Evolutionary conservation across 2,113 vertebrate species (phyloP).

Genomic region (Brachyistius frenatus): DNA sequence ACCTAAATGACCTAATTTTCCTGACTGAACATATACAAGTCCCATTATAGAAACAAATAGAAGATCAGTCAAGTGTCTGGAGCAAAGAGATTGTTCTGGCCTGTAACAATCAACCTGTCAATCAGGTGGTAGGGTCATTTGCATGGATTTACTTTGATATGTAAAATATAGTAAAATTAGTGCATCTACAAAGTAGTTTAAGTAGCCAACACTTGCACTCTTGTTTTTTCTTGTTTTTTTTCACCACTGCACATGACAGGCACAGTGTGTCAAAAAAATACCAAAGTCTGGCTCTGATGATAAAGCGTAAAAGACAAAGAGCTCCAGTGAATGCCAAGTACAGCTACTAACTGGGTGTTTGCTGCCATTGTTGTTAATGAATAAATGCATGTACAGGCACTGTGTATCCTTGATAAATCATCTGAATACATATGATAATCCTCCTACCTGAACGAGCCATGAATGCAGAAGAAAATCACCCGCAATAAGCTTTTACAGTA

Average conservation of each 20-base stretch:
- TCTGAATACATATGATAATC: constrained; percentile 17
- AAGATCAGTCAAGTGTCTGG: constrained; percentile 1
- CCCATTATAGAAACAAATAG: constrained; percentile 15
- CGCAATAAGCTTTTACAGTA: constrained; percentile 18
- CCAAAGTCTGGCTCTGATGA: constrained; percentile 10
- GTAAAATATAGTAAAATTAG: constrained; percentile 11
- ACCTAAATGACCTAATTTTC: too few relatives aligned
- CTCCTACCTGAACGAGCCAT: constrained; percentile 2
- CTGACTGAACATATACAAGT: not conserved
- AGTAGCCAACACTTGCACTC: not conserved
- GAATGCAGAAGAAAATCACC: constrained; percentile 14
- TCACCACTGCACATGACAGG: not conserved
- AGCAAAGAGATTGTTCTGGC: constrained; percentile 7
- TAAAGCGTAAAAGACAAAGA: constrained; percentile 23
- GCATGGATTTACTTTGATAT: constrained; percentile 4
- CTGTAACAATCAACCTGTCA: constrained; percentile 13
- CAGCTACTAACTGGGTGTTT: constrained; percentile 14
- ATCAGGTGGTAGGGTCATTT: constrained; percentile 12
- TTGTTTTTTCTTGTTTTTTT: not conserved
- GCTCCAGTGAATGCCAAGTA: not conserved
- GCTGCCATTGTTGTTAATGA: constrained; percentile 7
- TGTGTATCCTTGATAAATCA: constrained; percentile 16
- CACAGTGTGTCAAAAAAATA: constrained; percentile 1
- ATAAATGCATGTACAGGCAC: not conserved
- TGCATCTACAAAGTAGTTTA: not conserved